Evolutionary conservation across 2,888 invertebrate species (phyloP), one percentile per base, ranked within the genome.

Genomic region (Cerastis leucographa): DNA sequence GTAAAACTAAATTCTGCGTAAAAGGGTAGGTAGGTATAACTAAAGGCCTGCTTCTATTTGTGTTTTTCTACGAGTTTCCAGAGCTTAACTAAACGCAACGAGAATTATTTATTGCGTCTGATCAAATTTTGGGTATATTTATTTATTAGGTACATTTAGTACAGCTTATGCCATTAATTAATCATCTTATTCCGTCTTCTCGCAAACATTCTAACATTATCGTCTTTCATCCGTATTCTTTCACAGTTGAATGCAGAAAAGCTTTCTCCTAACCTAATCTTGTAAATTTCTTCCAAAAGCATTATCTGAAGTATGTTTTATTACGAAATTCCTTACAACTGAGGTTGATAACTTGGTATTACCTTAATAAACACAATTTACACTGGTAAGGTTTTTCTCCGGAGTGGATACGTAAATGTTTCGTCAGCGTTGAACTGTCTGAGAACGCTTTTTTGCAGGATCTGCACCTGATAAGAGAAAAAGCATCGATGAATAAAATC

Each of bases 391-490:
- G 99, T 94, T 99, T 99, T 95, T 99, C 99, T 29, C 99, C 99
- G 97, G 97, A 97, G 85, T 97, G 98, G 92, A 99, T 99, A 89
- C 99, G 97, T 84, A 99, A 97, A 95, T 99, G 99, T 94, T 99
- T 99, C 72, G 99, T 99, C 75, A 99, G 97, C 2, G 99, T 99
- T 56, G 99, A 99, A 91, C 99, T 99, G 95, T 99, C 99, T 8
- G 99, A 99, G 95, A 99, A 99, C 6, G 99, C 99, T 94, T 99
- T 99, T 93, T 99, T 99, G 96, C 99, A 99, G 90, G 99, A 98
- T 86, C 99, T 97, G 96, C 99, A 99, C 87, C 98, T 97, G 94
- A 17, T 12, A 51, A 62, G 2, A 54, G 6, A 73, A 11, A n/a
- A 81, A 7, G 19, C 2, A 46, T 19, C 42, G 44, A 70, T 56